Evolutionary conservation across 2,113 vertebrate genomes (phyloP), one percentile per base, ranked within the genome.

Genomic region (Hippocampus barbouri): DNA sequence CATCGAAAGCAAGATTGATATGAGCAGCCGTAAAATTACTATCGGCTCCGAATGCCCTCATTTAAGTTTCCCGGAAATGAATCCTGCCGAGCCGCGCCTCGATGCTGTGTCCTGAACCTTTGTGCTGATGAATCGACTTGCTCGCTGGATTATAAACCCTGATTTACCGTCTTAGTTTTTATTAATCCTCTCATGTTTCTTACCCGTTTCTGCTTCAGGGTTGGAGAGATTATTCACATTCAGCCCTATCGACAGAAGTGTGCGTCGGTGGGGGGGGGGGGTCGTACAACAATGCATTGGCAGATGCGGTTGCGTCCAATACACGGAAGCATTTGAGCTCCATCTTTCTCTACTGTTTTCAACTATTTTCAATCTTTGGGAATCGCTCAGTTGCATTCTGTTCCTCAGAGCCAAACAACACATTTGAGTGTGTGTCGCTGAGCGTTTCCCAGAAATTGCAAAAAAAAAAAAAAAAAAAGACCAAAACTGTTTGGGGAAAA

Each of bases 121-220:
- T 87, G 81, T 78, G 77, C 76, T 73, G 84, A 87, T 79, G 81
- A 89, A 83, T 87, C 57, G 72, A 80, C 69, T 84, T 69, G 79
- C 71, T 84, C 79, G 78, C 61, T 90, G 80, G 87, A 91, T 91
- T 89, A 90, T 78, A 85, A 89, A 89, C 84, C 82, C 81, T 73
- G 75, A 82, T 73, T 66, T 74, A 84, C 64, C 69, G 75, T 80
- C 63, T 88, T 89, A 85, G 72, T 75, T 85, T 68, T 76, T 68
- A 74, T 79, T 91, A 91, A 91, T 90, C 89, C 86, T 82, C 83
- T 86, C 66, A n/a, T 86, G 74, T 84, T 86, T 85, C 77, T 86
- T 78, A 75, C 5, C 74, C 61, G 68, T 78, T 68, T 75, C 61
- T 69, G 30, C 67, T 74, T 34, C 59, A 78, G 77, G 56, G 64